These are phyloP conservation scores for Calyptommatus sinebrachiatus DNA, from an alignment of 2,113 vertebrate genomes.

Conservation along the genomic window DNA sequence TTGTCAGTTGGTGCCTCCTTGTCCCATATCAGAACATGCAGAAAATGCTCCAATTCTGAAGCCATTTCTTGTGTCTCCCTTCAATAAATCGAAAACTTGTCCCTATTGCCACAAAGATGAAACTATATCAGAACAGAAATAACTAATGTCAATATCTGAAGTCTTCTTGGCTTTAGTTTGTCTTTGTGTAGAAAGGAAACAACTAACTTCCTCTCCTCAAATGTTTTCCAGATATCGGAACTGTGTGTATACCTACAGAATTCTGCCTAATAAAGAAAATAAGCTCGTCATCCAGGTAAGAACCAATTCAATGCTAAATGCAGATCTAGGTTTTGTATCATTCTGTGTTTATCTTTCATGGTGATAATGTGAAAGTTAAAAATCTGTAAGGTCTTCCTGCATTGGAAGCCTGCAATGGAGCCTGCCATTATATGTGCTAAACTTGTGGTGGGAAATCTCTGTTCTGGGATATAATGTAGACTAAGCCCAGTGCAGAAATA, in stretches of 20 bases:
- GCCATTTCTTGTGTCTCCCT: too few species aligned
- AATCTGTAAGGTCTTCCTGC: not conserved
- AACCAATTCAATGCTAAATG: not conserved
- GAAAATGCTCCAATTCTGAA: too few species aligned
- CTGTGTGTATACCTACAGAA: slow-evolving; percentile 94
- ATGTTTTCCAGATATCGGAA: slow-evolving; percentile 85
- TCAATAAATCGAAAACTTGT: too few species aligned
- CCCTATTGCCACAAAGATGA: too few species aligned
- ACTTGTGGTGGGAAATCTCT: too few species aligned
- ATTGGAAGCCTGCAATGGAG: too few species aligned
- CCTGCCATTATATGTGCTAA: too few species aligned
- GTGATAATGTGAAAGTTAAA: not conserved
- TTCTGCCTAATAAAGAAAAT: slow-evolving; percentile 90
- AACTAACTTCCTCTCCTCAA: slow-evolving; percentile 33
- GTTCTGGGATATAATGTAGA: too few species aligned
- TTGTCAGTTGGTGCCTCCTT: too few species aligned
- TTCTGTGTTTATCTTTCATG: not conserved
- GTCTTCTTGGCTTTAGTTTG: not conserved
- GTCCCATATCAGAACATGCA: too few species aligned
- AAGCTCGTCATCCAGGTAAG: slow-evolving; percentile 94
- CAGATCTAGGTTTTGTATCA: not conserved
- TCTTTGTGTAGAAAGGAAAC: not conserved
- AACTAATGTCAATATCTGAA: not conserved
- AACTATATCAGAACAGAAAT: not conserved
- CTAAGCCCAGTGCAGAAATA: too few species aligned